Percentiles rank a stretch among this genome's conserved stretches.
phyloP scores from a whole-genome alignment of 2,113 vertebrate genomes.

The Heteronetta atricapilla region DNA sequence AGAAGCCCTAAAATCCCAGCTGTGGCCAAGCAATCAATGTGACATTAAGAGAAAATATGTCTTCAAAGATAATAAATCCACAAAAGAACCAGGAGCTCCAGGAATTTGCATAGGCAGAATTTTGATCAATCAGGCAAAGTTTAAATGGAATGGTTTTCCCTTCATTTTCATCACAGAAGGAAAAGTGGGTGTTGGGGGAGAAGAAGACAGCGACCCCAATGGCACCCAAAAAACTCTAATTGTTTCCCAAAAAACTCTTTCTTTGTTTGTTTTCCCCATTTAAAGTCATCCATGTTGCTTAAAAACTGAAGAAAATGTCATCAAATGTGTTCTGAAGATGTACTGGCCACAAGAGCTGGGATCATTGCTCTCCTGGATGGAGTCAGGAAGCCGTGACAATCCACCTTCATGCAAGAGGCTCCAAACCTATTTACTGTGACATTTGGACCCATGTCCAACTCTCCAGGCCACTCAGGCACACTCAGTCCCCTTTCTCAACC shows the following conservation, averaged over 20 bases:
- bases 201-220: neutral
- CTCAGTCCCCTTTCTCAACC: neutral
- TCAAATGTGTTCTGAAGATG: neutral
- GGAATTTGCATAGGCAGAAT: neutral
- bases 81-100: neutral
- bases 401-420: neutral
- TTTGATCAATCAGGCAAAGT: neutral
- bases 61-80: neutral
- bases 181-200: neutral
- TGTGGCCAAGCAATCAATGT: neutral
- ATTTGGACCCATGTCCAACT: neutral
- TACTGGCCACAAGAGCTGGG: neutral
- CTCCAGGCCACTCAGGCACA: neutral
- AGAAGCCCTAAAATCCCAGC: neutral
- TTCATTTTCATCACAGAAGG: neutral
- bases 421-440: neutral
- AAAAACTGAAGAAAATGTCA: neutral
- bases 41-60: neutral
- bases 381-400: neutral
- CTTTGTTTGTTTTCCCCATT: rapidly evolving
- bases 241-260: too few species aligned
- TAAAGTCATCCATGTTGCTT: neutral
- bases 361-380: neutral
- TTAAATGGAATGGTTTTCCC: neutral
- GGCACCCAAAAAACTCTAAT: neutral